These are phyloP conservation scores for Thalassarche chlororhynchos DNA, from an alignment of 2,113 vertebrate species.

Conservation along the genomic window DNA sequence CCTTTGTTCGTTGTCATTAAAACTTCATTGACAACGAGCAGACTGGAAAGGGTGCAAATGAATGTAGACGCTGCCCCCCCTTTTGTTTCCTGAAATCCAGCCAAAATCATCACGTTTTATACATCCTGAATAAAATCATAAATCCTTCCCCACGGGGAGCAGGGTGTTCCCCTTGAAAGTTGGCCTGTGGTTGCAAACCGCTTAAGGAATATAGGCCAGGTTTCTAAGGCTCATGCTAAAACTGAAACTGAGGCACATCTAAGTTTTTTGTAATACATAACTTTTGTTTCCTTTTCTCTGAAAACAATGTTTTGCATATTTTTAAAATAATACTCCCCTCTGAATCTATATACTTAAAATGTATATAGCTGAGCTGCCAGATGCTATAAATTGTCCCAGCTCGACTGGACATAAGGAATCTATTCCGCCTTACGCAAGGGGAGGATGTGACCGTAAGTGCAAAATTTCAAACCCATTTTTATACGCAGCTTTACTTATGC, in stretches of 20 bases:
- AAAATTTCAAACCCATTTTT: not conserved
- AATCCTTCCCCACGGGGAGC: conserved; percentile 12
- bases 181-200: not conserved
- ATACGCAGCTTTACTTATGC: not conserved
- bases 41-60: not conserved
- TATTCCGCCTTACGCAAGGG: not conserved
- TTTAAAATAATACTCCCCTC: not conserved
- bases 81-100: conserved; percentile 1
- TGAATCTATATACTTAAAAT: not conserved
- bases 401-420: not conserved
- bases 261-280: not conserved
- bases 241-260: not conserved
- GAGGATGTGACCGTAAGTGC: not conserved
- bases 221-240: not conserved
- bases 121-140: conserved; percentile 39
- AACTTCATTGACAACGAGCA: not conserved
- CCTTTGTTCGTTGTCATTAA: not conserved
- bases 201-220: conserved; percentile 8
- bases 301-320: not conserved
- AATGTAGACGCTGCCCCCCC: not conserved
- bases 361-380: not conserved
- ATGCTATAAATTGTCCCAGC: not conserved
- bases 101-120: not conserved
- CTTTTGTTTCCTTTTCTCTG: not conserved
- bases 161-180: conserved; percentile 25